A percentile compares a stretch with the other conserved stretches of the same genome.
Conservation (phyloP, 2,113 vertebrate genomes). For the Melanerpes aurifrons region DNA sequence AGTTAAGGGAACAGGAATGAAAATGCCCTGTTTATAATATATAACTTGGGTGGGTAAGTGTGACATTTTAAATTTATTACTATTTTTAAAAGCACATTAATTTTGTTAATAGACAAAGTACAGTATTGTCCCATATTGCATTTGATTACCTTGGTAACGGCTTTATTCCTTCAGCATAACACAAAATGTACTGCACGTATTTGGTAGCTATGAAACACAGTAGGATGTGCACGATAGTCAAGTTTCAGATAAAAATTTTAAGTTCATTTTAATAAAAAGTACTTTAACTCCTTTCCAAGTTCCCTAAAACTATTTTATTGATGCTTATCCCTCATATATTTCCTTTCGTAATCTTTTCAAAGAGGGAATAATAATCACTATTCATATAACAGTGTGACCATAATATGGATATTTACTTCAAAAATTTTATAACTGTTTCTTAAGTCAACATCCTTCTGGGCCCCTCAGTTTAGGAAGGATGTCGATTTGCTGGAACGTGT, state of each 20-base stretch:
- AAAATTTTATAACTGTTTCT: neutral
- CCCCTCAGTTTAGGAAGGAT: too few relatives aligned
- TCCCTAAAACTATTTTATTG: neutral
- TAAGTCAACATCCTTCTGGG: neutral
- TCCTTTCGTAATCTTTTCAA: neutral
- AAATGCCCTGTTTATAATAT: neutral
- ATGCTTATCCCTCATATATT: neutral
- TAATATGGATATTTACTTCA: neutral
- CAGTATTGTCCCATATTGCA: neutral
- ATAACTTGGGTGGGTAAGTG: neutral
- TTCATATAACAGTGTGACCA: neutral
- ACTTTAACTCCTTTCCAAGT: neutral
- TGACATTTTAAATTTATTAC: neutral
- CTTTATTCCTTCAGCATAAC: neutral
- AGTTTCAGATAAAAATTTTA: neutral
- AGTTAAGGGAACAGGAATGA: neutral
- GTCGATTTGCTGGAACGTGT: too few relatives aligned
- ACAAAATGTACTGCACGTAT: neutral
- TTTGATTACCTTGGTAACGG: constrained; percentile 11
- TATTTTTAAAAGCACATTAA: neutral
- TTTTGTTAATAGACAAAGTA: neutral
- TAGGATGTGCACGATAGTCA: neutral
- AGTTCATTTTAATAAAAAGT: neutral
- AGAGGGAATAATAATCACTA: fast-evolving
- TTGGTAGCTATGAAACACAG: neutral